Evolutionary conservation across 2,888 invertebrate species (phyloP), one percentile per base, ranked within the genome.

Genomic region (Clunio marinus): DNA sequence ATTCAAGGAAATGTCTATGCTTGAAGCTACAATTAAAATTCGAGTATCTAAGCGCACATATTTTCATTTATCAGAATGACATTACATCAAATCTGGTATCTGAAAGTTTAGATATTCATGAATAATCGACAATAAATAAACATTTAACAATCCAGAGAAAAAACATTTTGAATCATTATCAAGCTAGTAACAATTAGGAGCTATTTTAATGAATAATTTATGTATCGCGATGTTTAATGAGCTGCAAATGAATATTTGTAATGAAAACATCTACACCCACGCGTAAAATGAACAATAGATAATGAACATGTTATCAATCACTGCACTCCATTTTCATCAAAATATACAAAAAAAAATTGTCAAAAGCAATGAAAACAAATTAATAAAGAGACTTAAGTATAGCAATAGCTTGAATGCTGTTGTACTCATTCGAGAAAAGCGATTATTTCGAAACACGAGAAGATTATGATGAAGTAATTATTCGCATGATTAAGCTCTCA

Each of bases 391-490:
- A 51, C 51, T 51, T 22, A n/a, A n/a, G n/a, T n/a, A 51, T 51
- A 5, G 15, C 45, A 15, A 15, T 10, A 45, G 32, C 41, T 41
- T 22, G 51, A 8, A 5, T 15, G 5, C 8, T 51, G 51, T 7
- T n/a, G 51, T 22, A 22, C 22, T 51, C 51, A 51, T n/a, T 22
- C 22, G 22, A 22, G n/a, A 51, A 51, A 51, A 51, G n/a, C 22
- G 51, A 22, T 13, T 22, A 2, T 57, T 27, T 27, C n/a, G 27
- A 3, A 22, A 7, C 25, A 8, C 2, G 22, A 17, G 55, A n/a
- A 51, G 20, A 66, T 55, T 66, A 66, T 66, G 66, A 66, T 66
- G 28, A 55, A 66, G 28, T 25, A 46, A 66, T 66, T 66, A 55
- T 55, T 55, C 10, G 66, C 66, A 66, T 66, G 66, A 66, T 66